Evolutionary conservation across 2,113 vertebrate genomes (phyloP).

Genomic region (Epinephelus moara): DNA sequence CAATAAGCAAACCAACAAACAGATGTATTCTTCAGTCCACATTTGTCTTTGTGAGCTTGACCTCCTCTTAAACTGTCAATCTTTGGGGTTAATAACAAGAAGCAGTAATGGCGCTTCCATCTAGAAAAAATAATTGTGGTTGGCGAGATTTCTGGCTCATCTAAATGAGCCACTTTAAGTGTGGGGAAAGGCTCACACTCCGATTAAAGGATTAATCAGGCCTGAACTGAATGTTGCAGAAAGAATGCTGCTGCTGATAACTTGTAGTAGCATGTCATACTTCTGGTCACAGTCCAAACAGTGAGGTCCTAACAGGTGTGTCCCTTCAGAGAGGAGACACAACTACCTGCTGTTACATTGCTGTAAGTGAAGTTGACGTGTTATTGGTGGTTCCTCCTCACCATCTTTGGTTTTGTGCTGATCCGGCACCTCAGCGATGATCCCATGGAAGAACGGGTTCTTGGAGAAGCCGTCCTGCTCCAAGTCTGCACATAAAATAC

Average conservation of each 20-base stretch:
- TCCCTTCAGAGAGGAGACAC: not conserved
- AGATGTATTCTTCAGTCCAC: not conserved
- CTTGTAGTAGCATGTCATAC: not conserved
- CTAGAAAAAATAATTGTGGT: not conserved
- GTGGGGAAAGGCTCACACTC: too few species aligned
- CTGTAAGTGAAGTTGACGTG: not conserved
- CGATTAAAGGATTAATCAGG: not conserved
- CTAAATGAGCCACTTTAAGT: too few species aligned
- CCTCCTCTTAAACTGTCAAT: not conserved
- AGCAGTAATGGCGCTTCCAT: not conserved
- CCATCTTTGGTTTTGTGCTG: slow-evolving; percentile 78
- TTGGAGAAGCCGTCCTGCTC: slow-evolving; percentile 85
- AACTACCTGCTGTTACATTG: not conserved
- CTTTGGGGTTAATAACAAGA: not conserved
- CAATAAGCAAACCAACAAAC: not conserved
- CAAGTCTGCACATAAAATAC: slow-evolving; percentile 70
- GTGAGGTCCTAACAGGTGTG: not conserved
- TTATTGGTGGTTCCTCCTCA: slow-evolving; percentile 37
- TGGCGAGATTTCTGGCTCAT: too few species aligned
- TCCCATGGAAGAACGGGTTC: slow-evolving; percentile 83
- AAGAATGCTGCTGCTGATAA: not conserved
- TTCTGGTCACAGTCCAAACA: not conserved
- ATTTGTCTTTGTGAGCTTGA: not conserved
- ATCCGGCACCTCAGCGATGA: slow-evolving; percentile 84
- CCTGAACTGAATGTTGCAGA: not conserved